Evolutionary conservation across 2,113 vertebrate species (phyloP).

Genomic region (Podocnemis expansa): DNA sequence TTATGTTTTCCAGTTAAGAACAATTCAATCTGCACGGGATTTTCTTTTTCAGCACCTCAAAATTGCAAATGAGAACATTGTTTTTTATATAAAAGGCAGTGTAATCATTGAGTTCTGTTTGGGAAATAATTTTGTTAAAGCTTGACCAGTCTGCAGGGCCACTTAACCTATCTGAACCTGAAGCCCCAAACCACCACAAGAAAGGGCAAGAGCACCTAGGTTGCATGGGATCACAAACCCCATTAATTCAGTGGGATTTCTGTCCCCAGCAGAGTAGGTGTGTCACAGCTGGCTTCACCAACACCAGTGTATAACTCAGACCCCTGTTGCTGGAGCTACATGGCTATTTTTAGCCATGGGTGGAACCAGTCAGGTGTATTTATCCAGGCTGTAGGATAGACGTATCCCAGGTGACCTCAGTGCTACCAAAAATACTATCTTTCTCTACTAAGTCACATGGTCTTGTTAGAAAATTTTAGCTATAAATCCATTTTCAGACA

Average conservation of each 20-base stretch:
- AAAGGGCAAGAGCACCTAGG: background rate
- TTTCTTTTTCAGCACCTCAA: background rate
- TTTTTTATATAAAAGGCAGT: background rate
- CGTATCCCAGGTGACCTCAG: background rate
- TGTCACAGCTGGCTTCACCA: background rate
- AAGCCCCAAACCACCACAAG: background rate
- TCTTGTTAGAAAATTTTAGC: background rate
- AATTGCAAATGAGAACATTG: background rate
- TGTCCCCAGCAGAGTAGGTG: background rate
- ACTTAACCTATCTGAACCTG: background rate
- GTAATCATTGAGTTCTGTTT: background rate
- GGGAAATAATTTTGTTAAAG: background rate
- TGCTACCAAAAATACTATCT: background rate
- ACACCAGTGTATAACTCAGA: background rate
- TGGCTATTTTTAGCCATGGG: background rate
- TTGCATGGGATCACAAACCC: background rate
- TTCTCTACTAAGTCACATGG: background rate
- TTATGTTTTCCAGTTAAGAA: background rate
- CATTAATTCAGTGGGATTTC: background rate
- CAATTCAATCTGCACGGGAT: background rate
- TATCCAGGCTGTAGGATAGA: background rate
- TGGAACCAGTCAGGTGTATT: background rate
- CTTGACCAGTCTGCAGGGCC: background rate
- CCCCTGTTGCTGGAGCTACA: background rate
- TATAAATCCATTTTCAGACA: background rate